phyloP scores from a whole-genome alignment of 2,797 vertebrate species.

The Phoxinus dragarum region DNA sequence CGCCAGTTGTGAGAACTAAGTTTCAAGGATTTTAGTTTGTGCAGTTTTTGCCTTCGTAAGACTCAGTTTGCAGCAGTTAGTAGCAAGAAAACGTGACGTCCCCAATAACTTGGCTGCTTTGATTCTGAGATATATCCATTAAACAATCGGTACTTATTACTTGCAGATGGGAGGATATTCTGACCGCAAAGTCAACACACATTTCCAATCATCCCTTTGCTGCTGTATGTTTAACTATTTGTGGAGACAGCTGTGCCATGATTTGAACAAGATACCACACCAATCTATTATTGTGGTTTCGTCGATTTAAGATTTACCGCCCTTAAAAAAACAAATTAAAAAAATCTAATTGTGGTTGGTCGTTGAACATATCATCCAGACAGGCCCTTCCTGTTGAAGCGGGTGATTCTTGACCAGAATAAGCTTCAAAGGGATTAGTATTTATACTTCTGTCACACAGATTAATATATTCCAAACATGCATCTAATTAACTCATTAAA shows the following conservation, averaged over 20 bases:
- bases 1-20: background rate
- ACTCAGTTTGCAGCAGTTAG: background rate
- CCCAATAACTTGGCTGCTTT: background rate
- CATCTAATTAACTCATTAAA: background rate
- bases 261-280: constrained; percentile 9
- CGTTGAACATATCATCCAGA: constrained; percentile 8
- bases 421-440: constrained; percentile 12
- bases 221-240: constrained; percentile 20
- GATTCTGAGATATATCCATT: constrained; percentile 12
- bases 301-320: constrained; percentile 3
- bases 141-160: constrained; percentile 17
- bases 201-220: constrained; percentile 4
- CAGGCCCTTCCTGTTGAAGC: constrained; percentile 14
- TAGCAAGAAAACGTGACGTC: background rate
- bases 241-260: constrained; percentile 20
- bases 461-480: constrained; percentile 23
- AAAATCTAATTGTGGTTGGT: constrained; percentile 1
- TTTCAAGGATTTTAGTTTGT: background rate
- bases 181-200: constrained; percentile 22
- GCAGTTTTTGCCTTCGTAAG: background rate
- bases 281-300: constrained; percentile 5
- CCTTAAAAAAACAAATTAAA: background rate
- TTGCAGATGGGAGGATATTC: constrained; percentile 22
- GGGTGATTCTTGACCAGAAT: background rate
- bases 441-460: constrained; percentile 26